Percentiles rank a stretch among this genome's conserved stretches.
Evolutionary conservation across 2,888 invertebrate species (phyloP).

Genomic region (Phyllotreta striolata): DNA sequence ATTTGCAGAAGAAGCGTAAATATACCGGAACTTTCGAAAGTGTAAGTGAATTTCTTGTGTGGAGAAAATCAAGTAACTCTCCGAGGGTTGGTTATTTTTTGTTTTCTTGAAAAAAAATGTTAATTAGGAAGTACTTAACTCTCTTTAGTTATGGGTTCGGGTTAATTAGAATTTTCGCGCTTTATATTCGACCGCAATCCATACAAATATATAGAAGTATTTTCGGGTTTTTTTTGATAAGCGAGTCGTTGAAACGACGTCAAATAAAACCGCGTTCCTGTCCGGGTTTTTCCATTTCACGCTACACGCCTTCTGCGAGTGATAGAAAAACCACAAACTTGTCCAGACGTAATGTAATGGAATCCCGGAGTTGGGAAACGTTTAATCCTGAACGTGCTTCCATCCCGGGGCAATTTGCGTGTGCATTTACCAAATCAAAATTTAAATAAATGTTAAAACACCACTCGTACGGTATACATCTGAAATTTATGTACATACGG

Average conservation of each 20-base stretch:
- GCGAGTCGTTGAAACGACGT: neutral
- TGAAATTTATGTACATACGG: slow-evolving; percentile 7
- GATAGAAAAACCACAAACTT: slow-evolving; percentile 32
- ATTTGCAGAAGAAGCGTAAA: too few relatives aligned
- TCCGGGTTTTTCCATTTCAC: slow-evolving; percentile 29
- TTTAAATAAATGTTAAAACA: slow-evolving; percentile 23
- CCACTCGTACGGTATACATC: slow-evolving; percentile 1
- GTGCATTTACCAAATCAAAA: slow-evolving; percentile 31
- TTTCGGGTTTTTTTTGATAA: slow-evolving; percentile 9
- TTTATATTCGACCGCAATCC: too few relatives aligned
- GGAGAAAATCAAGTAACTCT: too few relatives aligned
- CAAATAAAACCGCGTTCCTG: slow-evolving; percentile 18
- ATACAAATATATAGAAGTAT: too few relatives aligned
- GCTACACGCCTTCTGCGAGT: slow-evolving; percentile 30
- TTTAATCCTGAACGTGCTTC: slow-evolving; percentile 28
- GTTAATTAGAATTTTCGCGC: too few relatives aligned
- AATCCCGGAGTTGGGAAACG: slow-evolving; percentile 25
- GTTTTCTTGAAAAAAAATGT: too few relatives aligned
- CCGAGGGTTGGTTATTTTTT: too few relatives aligned
- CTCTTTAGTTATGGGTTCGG: too few relatives aligned
- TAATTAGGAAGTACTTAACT: too few relatives aligned
- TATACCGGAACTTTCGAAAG: too few relatives aligned
- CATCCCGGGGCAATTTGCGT: slow-evolving; percentile 25
- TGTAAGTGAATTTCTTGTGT: too few relatives aligned
- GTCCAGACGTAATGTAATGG: slow-evolving; percentile 32